Evolutionary conservation across 2,113 vertebrate species (phyloP).

Genomic region (Lepus americanus): DNA sequence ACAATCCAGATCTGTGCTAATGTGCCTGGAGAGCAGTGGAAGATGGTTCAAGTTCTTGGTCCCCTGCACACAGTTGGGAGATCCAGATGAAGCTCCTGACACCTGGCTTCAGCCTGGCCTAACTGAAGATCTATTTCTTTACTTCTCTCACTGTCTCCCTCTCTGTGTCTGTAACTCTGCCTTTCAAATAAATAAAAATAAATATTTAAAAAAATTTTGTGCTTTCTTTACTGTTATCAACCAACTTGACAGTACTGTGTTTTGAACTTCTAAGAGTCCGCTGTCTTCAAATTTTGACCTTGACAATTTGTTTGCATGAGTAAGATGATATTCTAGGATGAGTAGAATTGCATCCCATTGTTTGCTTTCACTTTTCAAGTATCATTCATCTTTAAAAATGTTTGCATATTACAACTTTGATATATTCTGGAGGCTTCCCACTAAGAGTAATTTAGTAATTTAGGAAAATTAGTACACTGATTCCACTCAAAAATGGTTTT

Average conservation of each 20-base stretch:
- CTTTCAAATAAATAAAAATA: too few species aligned
- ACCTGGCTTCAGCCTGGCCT: too few species aligned
- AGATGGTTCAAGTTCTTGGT: too few species aligned
- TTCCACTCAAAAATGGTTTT: not conserved
- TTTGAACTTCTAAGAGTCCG: not conserved
- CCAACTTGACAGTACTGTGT: not conserved
- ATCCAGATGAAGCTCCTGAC: too few species aligned
- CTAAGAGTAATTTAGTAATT: not conserved
- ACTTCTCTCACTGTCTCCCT: too few species aligned
- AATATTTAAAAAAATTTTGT: not conserved
- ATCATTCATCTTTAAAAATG: not conserved
- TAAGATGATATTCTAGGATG: not conserved
- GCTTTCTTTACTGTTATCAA: not conserved
- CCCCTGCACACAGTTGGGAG: too few species aligned
- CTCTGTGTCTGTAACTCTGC: too few species aligned
- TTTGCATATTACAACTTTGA: not conserved
- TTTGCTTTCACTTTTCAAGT: constrained; percentile 15
- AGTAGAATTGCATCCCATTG: not conserved
- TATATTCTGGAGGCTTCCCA: not conserved
- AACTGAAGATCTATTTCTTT: too few species aligned
- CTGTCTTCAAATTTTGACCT: not conserved
- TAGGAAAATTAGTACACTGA: not conserved
- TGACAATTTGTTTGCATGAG: not conserved
- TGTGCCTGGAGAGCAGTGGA: too few species aligned
- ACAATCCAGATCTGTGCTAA: too few species aligned